Evolutionary conservation across 2,888 invertebrate species (phyloP).

Genomic region (Mechanitis mazaeus): DNA sequence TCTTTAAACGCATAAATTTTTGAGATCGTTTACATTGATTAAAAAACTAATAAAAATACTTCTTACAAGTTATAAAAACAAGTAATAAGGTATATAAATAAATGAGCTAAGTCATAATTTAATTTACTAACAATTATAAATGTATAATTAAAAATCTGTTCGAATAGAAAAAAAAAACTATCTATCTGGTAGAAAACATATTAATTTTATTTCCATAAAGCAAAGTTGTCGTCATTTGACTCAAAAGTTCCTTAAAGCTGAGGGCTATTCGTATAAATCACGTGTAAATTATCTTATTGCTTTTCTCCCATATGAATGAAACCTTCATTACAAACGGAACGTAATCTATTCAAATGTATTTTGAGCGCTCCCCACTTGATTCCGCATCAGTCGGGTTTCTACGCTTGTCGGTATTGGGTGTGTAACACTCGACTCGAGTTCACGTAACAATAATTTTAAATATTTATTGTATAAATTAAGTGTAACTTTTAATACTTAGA

Average conservation of each 20-base stretch:
- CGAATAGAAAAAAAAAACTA: too few species aligned
- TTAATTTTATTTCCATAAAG: too few species aligned
- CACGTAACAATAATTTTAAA: slow-evolving; percentile 57
- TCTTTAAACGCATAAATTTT: slow-evolving; percentile 22
- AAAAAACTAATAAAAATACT: background rate
- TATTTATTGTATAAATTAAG: slow-evolving; percentile 31
- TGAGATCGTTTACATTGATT: background rate
- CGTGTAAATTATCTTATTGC: background rate
- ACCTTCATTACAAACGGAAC: slow-evolving; percentile 23
- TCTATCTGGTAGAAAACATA: too few species aligned
- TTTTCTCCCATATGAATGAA: slow-evolving; percentile 18
- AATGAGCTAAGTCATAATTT: too few species aligned
- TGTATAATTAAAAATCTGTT: too few species aligned
- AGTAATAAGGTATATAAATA: too few species aligned
- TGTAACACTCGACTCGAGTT: slow-evolving; percentile 55
- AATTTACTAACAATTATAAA: too few species aligned
- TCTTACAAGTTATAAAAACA: too few species aligned
- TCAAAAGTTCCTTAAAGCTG: background rate
- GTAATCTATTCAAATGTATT: slow-evolving; percentile 40
- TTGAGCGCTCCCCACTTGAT: slow-evolving; percentile 49
- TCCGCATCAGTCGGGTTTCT: slow-evolving; percentile 70
- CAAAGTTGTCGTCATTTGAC: too few species aligned
- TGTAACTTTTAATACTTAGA: slow-evolving; percentile 23
- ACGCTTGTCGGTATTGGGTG: slow-evolving; percentile 62
- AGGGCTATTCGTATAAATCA: background rate